Evolutionary conservation across 2,888 invertebrate genomes (phyloP), one percentile per base, ranked within the genome.

Genomic region (Xestia c-nigrum): DNA sequence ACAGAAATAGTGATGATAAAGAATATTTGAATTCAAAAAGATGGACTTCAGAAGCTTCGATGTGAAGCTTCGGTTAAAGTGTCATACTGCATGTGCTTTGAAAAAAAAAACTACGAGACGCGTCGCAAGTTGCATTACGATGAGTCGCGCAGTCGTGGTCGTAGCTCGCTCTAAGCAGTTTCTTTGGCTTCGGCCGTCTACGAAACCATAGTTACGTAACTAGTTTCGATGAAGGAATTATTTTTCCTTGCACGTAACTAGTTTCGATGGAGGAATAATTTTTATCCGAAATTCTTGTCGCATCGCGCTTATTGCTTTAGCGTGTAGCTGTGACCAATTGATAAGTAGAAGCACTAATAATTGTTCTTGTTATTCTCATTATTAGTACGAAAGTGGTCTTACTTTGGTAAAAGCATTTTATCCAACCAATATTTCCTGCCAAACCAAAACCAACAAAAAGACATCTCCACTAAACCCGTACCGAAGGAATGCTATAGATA

Each of bases 401-500:
- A 21, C 5, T 21, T 4, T 40, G 40, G 40, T 12, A 63, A 40
- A 63, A 63, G n/a, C n/a, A 40, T 64, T 43, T 64, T 43, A 1
- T 5, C 43, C n/a, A n/a, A 46, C 31, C 19, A n/a, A 3, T 4
- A 10, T 59, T 61, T n/a, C 12, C 4, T n/a, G 3, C 55, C n/a
- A 46, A 72, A 38, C 19, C 47, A 16, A 4, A 7, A 47, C 38
- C 24, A 59, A 40, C 21, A 38, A 67, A 75, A 74, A 68, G 7
- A 1, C 46, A 12, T 24, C 7, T 64, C 21, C 57, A 38, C 24
- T 40, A 63, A 61, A 73, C 16, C 24, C 10, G n/a, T 66, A 10
- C n/a, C 66, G 31, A 63, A 57, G 38, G 16, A 72, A 63, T 72
- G 59, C 55, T 24, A 66, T 50, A 24, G 10, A 66, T 50, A 24